phyloP scores from a whole-genome alignment of 2,888 invertebrate genomes.

The Petrolisthes cinctipes region DNA sequence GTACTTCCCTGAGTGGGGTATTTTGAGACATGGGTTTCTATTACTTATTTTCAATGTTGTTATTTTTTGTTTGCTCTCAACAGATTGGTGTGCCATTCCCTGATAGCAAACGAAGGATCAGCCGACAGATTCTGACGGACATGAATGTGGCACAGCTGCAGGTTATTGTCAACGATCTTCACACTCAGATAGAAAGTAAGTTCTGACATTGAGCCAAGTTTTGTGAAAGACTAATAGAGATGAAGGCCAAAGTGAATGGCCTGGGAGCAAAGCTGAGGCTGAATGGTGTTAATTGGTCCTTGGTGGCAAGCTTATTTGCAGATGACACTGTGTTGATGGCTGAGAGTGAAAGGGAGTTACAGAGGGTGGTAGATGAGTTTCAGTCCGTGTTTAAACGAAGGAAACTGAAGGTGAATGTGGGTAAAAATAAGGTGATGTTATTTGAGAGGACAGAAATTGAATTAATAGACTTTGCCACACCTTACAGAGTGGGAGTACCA shows the following conservation, averaged over 20 bases:
- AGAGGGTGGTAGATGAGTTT: no score
- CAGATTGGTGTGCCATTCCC: slow-evolving; percentile 85
- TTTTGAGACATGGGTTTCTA: not conserved
- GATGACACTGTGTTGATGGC: no score
- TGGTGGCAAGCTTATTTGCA: not conserved
- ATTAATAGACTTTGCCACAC: no score
- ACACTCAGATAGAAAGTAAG: slow-evolving; percentile 88
- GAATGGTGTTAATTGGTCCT: not conserved
- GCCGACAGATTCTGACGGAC: slow-evolving; percentile 86
- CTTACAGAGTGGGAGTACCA: no score
- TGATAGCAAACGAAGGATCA: slow-evolving; percentile 84
- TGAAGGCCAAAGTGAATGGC: no score
- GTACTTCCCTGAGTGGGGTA: not conserved
- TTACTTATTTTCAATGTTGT: not conserved
- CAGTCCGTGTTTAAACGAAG: no score
- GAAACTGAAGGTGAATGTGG: no score
- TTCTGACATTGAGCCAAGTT: slow-evolving; percentile 21
- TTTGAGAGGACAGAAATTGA: no score
- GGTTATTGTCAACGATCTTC: slow-evolving; percentile 94
- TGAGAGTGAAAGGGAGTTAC: no score
- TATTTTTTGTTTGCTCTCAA: slow-evolving; percentile 63
- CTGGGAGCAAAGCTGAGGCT: no score
- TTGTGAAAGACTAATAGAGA: not conserved
- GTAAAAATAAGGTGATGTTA: no score
- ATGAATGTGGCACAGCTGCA: slow-evolving; percentile 94